phyloP scores from a whole-genome alignment of 2,888 invertebrate genomes.

The Dasysyrphus tricinctus region DNA sequence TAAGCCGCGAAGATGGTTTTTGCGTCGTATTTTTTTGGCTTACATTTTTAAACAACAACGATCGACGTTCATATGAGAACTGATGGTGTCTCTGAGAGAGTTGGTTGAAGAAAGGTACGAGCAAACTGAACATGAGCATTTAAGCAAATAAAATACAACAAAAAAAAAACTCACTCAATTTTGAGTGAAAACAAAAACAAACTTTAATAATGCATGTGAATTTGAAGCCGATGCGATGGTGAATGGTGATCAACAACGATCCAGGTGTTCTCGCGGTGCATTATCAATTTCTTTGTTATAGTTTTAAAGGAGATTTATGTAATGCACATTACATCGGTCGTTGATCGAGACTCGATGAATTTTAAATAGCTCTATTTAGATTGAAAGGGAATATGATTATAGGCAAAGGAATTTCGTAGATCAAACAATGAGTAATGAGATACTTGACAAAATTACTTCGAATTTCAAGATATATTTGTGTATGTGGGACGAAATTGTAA shows the following conservation, averaged over 20 bases:
- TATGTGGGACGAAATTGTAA: not conserved
- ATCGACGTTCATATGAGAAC: slow-evolving; percentile 67
- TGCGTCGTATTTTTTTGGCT: slow-evolving; percentile 36
- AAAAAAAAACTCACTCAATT: slow-evolving; percentile 46
- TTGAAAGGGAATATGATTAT: slow-evolving; percentile 5
- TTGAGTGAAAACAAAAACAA: slow-evolving; percentile 14
- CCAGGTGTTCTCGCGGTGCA: slow-evolving; percentile 51
- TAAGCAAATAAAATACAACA: not conserved
- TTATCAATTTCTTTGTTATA: slow-evolving; percentile 34
- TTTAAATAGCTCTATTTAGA: slow-evolving; percentile 8
- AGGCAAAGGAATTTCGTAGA: slow-evolving; percentile 22
- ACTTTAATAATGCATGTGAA: slow-evolving; percentile 1
- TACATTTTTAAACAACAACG: slow-evolving; percentile 43
- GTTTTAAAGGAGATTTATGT: slow-evolving; percentile 13
- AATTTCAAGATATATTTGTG: not conserved
- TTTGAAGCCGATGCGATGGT: not conserved
- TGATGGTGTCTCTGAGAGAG: slow-evolving; percentile 61
- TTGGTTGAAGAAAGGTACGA: slow-evolving; percentile 47
- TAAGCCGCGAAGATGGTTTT: slow-evolving; percentile 1
- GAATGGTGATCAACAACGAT: not conserved
- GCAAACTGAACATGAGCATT: slow-evolving; percentile 23
- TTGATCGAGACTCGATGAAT: slow-evolving; percentile 65
- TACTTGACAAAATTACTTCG: slow-evolving; percentile 37
- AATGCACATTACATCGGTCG: not conserved
- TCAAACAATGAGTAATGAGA: not conserved